Conservation (phyloP, 2,888 invertebrate species). For the Orchestes rusci region DNA sequence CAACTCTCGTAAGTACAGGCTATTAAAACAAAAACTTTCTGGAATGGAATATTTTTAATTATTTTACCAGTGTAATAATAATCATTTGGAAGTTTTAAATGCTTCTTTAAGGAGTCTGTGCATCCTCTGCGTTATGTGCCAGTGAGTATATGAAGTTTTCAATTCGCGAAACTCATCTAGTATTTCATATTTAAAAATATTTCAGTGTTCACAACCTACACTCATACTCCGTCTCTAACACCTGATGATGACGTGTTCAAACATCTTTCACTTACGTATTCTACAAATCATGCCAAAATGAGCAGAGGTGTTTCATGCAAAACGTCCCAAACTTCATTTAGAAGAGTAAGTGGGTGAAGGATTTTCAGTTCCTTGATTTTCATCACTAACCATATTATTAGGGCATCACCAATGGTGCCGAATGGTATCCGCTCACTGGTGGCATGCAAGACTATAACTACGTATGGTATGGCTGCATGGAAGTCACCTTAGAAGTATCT, state of each 20-base stretch:
- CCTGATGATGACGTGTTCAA: constrained; percentile 92
- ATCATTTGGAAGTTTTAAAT: constrained; percentile 36
- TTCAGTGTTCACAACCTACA: constrained; percentile 78
- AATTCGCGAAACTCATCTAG: background rate
- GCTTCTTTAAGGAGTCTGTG: constrained; percentile 59
- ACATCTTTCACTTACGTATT: constrained; percentile 76
- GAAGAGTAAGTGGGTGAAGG: constrained; percentile 45
- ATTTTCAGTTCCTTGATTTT: background rate
- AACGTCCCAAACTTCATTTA: constrained; percentile 66
- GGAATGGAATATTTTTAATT: background rate
- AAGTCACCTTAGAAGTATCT: constrained; percentile 87
- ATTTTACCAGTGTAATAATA: constrained; percentile 1
- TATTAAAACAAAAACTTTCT: background rate
- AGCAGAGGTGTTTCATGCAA: constrained; percentile 77
- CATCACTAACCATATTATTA: too few species aligned
- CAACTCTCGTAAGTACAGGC: constrained; percentile 70
- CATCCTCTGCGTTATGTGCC: constrained; percentile 66
- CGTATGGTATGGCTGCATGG: constrained; percentile 89
- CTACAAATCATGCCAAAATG: constrained; percentile 85
- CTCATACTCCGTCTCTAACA: constrained; percentile 72
- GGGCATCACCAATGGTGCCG: constrained; percentile 92
- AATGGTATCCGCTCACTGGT: constrained; percentile 87
- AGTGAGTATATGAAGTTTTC: constrained; percentile 47
- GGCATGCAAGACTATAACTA: constrained; percentile 95
- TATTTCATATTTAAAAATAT: constrained; percentile 4